Conservation (phyloP, 2,888 invertebrate species). For the Imbricaverruca yamaguchii region DNA sequence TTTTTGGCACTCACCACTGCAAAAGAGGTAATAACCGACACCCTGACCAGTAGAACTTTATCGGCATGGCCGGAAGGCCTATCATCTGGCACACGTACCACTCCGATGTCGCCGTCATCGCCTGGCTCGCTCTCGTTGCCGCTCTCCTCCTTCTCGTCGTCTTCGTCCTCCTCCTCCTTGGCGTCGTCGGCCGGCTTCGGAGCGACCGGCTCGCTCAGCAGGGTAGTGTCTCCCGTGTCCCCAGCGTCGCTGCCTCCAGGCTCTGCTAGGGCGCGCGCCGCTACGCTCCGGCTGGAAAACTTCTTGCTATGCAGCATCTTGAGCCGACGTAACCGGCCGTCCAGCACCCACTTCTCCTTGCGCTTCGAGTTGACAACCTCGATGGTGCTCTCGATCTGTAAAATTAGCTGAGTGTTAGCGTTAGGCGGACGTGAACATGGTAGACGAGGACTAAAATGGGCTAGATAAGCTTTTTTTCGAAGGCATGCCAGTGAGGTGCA, state of each 20-base stretch:
- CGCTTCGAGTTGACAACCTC: slow-evolving; percentile 78
- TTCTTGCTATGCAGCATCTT: slow-evolving; percentile 66
- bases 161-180: slow-evolving; percentile 42
- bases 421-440: no score
- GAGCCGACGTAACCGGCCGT: slow-evolving; percentile 77
- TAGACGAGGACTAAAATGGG: no score
- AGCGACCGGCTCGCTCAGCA: slow-evolving; percentile 26
- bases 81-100: slow-evolving; percentile 24
- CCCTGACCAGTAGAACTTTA: neutral
- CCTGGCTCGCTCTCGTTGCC: slow-evolving; percentile 83
- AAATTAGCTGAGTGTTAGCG: no score
- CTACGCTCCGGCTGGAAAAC: slow-evolving; percentile 50
- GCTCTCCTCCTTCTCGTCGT: slow-evolving; percentile 35
- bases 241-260: neutral
- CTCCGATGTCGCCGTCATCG: slow-evolving; percentile 42
- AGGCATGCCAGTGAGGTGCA: no score
- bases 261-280: neutral
- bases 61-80: neutral
- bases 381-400: slow-evolving; percentile 76
- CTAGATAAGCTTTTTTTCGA: no score
- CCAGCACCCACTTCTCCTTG: slow-evolving; percentile 85
- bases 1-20: no score
- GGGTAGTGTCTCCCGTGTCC: neutral
- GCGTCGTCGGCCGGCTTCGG: slow-evolving; percentile 38
- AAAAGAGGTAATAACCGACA: no score